A percentile compares a stretch with the other conserved stretches of the same genome.
These are phyloP conservation scores for Calyptommatus sinebrachiatus DNA, from an alignment of 2,113 vertebrate genomes.

Conservation along the genomic window DNA sequence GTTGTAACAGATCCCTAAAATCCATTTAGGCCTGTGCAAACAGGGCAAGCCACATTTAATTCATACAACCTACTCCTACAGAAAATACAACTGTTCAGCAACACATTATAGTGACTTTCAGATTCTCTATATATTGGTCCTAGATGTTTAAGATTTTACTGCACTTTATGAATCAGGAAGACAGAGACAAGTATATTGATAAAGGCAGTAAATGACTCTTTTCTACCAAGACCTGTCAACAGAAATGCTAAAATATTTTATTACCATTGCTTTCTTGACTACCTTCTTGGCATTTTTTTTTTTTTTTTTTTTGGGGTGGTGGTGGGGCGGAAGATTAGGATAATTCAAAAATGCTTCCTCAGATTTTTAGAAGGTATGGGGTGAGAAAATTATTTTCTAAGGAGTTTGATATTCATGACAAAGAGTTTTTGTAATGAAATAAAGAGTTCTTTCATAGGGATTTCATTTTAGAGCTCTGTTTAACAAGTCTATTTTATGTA, in stretches of 20 bases:
- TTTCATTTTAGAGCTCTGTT: constrained; percentile 20
- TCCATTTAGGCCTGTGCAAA: no score
- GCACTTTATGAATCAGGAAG: not conserved
- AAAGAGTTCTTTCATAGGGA: not conserved
- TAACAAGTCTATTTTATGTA: constrained; percentile 15
- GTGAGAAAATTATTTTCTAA: not conserved
- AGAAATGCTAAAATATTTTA: not conserved
- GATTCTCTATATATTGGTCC: no score
- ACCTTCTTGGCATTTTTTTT: not conserved
- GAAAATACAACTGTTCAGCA: no score
- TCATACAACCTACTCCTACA: no score
- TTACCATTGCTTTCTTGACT: not conserved
- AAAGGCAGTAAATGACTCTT: not conserved
- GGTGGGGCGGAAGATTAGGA: not conserved
- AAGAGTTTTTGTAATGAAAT: not conserved
- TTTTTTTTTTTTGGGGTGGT: no score
- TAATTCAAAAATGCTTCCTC: not conserved
- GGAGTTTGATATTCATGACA: not conserved
- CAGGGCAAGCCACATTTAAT: no score
- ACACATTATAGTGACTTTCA: no score
- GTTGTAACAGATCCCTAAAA: no score
- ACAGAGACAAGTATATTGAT: not conserved
- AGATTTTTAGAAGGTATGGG: not conserved
- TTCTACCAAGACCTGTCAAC: not conserved
- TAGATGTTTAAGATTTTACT: no score